Conservation (phyloP, 1,140 invertebrate genomes). For the Diachasma alloeum region DNA sequence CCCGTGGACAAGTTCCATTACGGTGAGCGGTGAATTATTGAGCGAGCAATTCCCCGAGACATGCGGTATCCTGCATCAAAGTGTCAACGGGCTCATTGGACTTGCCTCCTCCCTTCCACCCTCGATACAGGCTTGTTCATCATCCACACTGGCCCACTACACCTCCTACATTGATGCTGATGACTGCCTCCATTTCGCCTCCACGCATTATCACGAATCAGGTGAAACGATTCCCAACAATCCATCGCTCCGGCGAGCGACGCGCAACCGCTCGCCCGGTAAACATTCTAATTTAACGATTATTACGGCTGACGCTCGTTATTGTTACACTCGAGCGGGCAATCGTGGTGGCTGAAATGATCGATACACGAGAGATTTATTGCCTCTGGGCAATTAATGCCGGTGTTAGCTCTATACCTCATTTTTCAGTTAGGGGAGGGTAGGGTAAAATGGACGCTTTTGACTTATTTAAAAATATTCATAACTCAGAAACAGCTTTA, state of each 20-base stretch:
- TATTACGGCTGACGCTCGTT: slow-evolving; percentile 27
- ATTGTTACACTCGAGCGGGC: slow-evolving; percentile 31
- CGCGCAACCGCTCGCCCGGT: slow-evolving; percentile 17
- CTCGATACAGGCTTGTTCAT: background rate
- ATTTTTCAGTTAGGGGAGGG: too few relatives aligned
- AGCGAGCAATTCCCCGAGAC: slow-evolving; percentile 57
- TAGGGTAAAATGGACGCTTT: too few relatives aligned
- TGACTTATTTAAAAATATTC: too few relatives aligned
- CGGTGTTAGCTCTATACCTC: background rate
- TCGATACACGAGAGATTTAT: slow-evolving; percentile 22
- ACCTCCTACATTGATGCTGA: background rate
- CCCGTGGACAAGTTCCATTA: slow-evolving; percentile 61
- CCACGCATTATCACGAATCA: slow-evolving; percentile 38
- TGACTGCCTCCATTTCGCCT: background rate
- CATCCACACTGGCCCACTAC: background rate
- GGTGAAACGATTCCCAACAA: slow-evolving; percentile 46
- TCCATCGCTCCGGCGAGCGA: background rate
- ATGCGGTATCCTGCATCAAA: slow-evolving; percentile 51
- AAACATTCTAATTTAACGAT: slow-evolving; percentile 34
- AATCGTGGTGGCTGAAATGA: background rate
- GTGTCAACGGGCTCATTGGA: slow-evolving; percentile 62
- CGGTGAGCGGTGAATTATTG: slow-evolving; percentile 60
- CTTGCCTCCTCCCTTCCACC: slow-evolving; percentile 25
- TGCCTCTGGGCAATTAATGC: background rate
- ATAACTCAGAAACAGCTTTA: too few relatives aligned